Percentiles rank a stretch among this genome's conserved stretches.
These are phyloP conservation scores for Anthoptus insignis DNA, from an alignment of 2,888 invertebrate genomes.

Conservation along the genomic window DNA sequence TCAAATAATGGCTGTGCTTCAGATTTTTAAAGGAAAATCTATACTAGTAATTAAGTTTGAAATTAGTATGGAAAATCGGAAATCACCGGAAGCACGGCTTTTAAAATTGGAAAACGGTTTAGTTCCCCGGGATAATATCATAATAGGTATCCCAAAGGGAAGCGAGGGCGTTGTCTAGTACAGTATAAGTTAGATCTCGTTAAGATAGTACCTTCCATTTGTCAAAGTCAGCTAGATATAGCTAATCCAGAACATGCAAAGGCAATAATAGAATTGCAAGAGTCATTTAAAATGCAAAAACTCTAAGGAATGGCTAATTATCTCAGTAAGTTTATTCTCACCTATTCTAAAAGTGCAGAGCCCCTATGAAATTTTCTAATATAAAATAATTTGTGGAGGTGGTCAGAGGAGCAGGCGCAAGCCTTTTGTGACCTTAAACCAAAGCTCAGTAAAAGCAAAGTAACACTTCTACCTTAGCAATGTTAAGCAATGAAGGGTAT, in stretches of 20 bases:
- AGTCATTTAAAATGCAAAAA: not conserved
- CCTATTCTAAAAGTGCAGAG: not conserved
- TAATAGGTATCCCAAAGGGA: too few species aligned
- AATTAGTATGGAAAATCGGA: too few species aligned
- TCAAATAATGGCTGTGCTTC: too few species aligned
- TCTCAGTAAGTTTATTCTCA: constrained; percentile 11
- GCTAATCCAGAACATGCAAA: not conserved
- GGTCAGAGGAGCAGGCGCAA: not conserved
- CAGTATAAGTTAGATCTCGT: not conserved
- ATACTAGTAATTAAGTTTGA: too few species aligned
- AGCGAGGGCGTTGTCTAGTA: too few species aligned
- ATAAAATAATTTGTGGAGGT: not conserved
- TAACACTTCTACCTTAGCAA: too few species aligned
- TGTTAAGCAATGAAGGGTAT: not conserved
- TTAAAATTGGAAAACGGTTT: too few species aligned
- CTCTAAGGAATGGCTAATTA: not conserved
- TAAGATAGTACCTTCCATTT: not conserved
- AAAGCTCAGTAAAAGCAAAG: not conserved
- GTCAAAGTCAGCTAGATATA: not conserved
- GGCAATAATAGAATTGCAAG: not conserved
- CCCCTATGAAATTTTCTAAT: not conserved
- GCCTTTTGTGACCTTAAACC: not conserved
- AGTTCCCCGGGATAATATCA: too few species aligned
- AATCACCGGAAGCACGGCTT: too few species aligned
- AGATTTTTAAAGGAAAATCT: too few species aligned